phyloP scores from a whole-genome alignment of 2,888 invertebrate genomes.

The Altica lythri region DNA sequence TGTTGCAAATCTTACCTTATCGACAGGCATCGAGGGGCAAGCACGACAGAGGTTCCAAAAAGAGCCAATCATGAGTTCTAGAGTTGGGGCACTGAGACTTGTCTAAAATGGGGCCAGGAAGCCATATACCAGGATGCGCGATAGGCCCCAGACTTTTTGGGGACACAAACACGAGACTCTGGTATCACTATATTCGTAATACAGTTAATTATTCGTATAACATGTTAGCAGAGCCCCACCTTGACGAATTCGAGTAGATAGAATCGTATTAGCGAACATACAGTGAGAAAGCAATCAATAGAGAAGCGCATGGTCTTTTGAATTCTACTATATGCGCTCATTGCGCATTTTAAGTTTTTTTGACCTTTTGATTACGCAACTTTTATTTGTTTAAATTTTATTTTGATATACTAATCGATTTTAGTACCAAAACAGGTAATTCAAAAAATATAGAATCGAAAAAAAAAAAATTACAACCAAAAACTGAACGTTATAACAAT shows the following conservation, averaged over 20 bases:
- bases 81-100: conserved; percentile 40
- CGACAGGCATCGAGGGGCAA: conserved; percentile 95
- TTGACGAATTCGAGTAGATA: conserved; percentile 43
- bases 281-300: conserved; percentile 46
- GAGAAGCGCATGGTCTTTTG: conserved; percentile 47
- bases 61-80: conserved; percentile 88
- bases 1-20: conserved; percentile 72
- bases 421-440: too few species aligned
- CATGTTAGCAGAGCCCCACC: conserved; percentile 51
- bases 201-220: conserved; percentile 34
- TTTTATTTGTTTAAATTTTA: too few species aligned
- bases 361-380: conserved; percentile 28
- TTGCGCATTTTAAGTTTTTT: conserved; percentile 30
- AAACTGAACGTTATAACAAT: too few species aligned
- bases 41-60: conserved; percentile 97
- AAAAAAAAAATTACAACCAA: too few species aligned
- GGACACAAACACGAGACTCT: conserved; percentile 29
- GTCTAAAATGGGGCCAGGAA: conserved; percentile 40
- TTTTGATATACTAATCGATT: too few species aligned
- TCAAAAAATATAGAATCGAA: too few species aligned
- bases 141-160: conserved; percentile 32
- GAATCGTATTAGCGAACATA: conserved; percentile 37
- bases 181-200: conserved; percentile 34
- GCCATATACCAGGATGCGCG: conserved; percentile 45
- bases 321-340: conserved; percentile 38